Evolutionary conservation across 2,797 vertebrate species (phyloP).

Genomic region (Notamacropus eugenii): DNA sequence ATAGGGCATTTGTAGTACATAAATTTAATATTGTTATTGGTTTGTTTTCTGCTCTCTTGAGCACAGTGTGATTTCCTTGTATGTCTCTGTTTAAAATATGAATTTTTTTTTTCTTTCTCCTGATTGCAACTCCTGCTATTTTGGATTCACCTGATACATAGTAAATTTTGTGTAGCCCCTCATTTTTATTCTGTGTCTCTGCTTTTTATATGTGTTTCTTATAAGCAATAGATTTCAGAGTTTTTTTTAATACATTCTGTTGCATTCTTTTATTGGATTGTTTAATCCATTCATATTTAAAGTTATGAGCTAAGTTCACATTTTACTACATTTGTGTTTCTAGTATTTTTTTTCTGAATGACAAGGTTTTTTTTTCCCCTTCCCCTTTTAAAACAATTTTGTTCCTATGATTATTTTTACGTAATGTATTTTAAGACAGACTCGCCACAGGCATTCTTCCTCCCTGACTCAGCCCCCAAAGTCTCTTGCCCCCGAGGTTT

Average conservation of each 20-base stretch:
- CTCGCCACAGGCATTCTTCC: no score
- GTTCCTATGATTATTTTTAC: no score
- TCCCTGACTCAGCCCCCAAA: no score
- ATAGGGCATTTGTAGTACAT: background rate
- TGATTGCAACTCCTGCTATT: background rate
- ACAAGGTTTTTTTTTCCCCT: background rate
- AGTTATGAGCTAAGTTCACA: background rate
- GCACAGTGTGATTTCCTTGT: background rate
- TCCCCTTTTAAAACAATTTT: no score
- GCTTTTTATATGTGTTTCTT: background rate
- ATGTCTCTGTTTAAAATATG: background rate
- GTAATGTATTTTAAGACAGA: no score
- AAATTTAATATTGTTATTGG: background rate
- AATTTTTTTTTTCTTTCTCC: background rate
- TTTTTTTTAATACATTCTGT: background rate
- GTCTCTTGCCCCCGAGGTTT: no score
- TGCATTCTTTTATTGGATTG: background rate
- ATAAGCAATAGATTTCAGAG: background rate
- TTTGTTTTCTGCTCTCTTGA: background rate
- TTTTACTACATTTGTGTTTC: background rate
- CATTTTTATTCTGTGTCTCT: background rate
- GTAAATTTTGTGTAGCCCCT: background rate
- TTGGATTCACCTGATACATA: background rate
- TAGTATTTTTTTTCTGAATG: background rate
- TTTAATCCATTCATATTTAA: background rate